Conservation (phyloP, 2,113 vertebrate genomes). For the Shinisaurus crocodilurus region DNA sequence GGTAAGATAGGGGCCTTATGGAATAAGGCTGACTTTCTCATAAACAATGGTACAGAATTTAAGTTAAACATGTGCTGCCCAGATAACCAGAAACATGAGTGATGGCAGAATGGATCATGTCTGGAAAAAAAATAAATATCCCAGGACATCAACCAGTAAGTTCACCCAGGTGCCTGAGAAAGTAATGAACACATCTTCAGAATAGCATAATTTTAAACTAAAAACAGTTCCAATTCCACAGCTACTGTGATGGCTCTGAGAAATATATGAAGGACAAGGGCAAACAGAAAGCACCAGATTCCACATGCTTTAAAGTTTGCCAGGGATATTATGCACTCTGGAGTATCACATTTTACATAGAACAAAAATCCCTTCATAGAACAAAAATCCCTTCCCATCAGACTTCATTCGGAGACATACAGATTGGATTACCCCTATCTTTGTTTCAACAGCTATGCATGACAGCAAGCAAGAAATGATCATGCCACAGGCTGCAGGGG, state of each 20-base stretch:
- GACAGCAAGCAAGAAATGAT: neutral
- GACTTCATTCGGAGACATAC: neutral
- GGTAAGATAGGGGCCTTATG: neutral
- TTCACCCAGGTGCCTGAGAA: neutral
- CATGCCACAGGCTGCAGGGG: neutral
- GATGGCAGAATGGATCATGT: neutral
- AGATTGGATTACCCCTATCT: conserved; percentile 29
- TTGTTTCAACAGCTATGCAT: neutral
- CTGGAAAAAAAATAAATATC: neutral
- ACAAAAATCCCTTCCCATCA: conserved; percentile 20
- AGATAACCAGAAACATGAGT: neutral
- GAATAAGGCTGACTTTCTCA: neutral
- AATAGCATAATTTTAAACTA: neutral
- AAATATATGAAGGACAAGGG: neutral
- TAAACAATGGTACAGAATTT: neutral
- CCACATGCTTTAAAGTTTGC: conserved; percentile 18
- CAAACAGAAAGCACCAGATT: conserved; percentile 22
- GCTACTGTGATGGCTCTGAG: neutral
- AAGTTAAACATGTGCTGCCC: neutral
- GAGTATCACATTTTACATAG: conserved; percentile 29
- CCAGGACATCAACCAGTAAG: neutral
- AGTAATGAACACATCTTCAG: neutral
- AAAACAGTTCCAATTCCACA: neutral
- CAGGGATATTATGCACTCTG: conserved; percentile 5
- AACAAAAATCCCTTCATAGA: conserved; percentile 2